Conservation (phyloP, 2,888 invertebrate genomes). For the Plutella xylostella region DNA sequence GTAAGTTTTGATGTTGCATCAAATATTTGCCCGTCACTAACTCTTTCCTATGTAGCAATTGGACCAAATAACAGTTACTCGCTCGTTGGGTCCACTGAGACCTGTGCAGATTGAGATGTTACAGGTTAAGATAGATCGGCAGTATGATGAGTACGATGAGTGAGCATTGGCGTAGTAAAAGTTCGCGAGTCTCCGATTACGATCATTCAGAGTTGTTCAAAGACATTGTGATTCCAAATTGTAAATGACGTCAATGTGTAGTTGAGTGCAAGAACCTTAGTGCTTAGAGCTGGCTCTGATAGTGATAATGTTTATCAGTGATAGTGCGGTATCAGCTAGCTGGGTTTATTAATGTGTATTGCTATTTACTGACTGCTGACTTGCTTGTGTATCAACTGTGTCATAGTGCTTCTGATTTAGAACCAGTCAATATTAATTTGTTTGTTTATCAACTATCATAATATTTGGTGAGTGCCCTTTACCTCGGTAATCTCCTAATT, state of each 20-base stretch:
- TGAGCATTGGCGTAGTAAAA: neutral
- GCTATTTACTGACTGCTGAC: too few species aligned
- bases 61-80: slow-evolving; percentile 26
- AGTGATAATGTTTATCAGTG: slow-evolving; percentile 7
- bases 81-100: neutral
- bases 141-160: neutral
- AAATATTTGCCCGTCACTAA: slow-evolving; percentile 40
- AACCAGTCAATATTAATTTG: too few species aligned
- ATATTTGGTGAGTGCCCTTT: too few species aligned
- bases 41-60: slow-evolving; percentile 37
- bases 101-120: neutral
- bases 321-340: slow-evolving; percentile 3
- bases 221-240: slow-evolving; percentile 24
- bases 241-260: slow-evolving; percentile 47
- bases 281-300: neutral
- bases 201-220: neutral
- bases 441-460: too few species aligned
- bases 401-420: too few species aligned
- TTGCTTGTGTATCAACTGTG: too few species aligned
- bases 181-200: neutral
- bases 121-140: neutral
- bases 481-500: too few species aligned
- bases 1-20: slow-evolving; percentile 52
- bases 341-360: neutral
- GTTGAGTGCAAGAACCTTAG: slow-evolving; percentile 33